Base-by-base conservation (phyloP, 2,113 vertebrate species). In the Dasypus novemcinctus region DNA sequence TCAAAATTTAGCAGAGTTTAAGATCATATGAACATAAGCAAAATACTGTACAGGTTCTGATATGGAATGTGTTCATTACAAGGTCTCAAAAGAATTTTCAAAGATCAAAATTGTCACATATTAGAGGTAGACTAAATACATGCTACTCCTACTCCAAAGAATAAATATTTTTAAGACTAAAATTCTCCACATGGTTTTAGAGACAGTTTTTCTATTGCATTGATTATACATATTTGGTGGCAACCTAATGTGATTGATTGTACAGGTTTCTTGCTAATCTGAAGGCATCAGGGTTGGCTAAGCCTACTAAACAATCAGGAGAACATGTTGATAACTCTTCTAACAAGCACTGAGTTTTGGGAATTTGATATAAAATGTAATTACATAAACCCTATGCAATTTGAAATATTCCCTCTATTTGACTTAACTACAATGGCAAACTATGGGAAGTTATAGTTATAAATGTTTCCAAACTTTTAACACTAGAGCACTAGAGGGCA, bases 311-410 rank as follows among this genome's bases (percentile, higher is more conserved):
- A 93, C 25, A 95, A 87, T 72, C 46, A 94, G 78, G 57, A 79
- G 5, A 87, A 33, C 31, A 87, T 90, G 93, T 93, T 87, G 75
- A 91, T 95, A 93, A 95, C 43, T 78, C 63, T 93, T 86, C n/a
- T 86, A 69, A 7, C 68, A 93, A 87, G 36, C 54, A 92, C 3
- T 83, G 36, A 66, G 86, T 82, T 83, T 86, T 10, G 17, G 46
- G 59, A 87, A 74, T 71, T 79, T 72, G 61, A 94, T 81, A 89
- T 92, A 76, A 97, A 94, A 94, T 76, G 11, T 33, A 95, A 93
- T 86, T 89, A 82, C 17, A 83, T 68, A 79, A 7, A 90, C 18
- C 12, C 25, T 80, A 87, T 36, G 29, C 80, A 87, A 91, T 78
- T 94, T 93, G 52, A 95, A 93, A 87, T 87, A 54, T 87, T 94